Evolutionary conservation across 2,113 vertebrate species (phyloP), one percentile per base, ranked within the genome.

Genomic region (Proterorhinus semilunaris): DNA sequence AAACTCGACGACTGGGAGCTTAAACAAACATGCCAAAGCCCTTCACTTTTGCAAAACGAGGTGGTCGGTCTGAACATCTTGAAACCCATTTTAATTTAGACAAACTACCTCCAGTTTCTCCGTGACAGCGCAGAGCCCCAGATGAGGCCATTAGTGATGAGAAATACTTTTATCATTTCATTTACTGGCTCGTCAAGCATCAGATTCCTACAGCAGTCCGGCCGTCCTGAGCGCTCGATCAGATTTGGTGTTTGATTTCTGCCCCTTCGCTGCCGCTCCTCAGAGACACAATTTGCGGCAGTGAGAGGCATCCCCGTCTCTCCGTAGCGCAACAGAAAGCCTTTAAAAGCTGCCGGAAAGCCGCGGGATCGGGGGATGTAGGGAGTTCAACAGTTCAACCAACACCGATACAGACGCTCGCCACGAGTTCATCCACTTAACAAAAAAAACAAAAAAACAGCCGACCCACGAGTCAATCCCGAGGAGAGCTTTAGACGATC

Each of bases 221-320:
- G 9, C 3, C 11, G 11, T 51, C 15, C 15, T 51, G 12, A 13
- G 12, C 49, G 4, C 49, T 11, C 15, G 15, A 13, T 42, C 10
- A 68, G 53, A 61, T 21, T 74, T 46, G 58, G 6, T 57, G 46
- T 43, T 8, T 68, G 12, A 55, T 49, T 70, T 73, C 21, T 62
- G 27, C 46, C 65, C 66, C 72, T 76, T 82, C 64, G 81, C 70
- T 48, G 3, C 58, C 78, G 45, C 66, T 76, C 72, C 70, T 13
- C 6, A 47, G 70, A 80, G 85, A 75, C 64, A 71, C 72, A 76
- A 76, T 82, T 76, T 80, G 66, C 83, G 45, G 66, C 63, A 79
- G 76, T 69, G 44, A 81, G 79, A 84, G 77, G 78, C 77, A 77
- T 83, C 79, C 76, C 76, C 83, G 87, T 90, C 85, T 87, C 81